Percentiles rank a stretch among this genome's conserved stretches.
Evolutionary conservation across 2,113 vertebrate species (phyloP).

Genomic region (Emydocephalus ijimae): DNA sequence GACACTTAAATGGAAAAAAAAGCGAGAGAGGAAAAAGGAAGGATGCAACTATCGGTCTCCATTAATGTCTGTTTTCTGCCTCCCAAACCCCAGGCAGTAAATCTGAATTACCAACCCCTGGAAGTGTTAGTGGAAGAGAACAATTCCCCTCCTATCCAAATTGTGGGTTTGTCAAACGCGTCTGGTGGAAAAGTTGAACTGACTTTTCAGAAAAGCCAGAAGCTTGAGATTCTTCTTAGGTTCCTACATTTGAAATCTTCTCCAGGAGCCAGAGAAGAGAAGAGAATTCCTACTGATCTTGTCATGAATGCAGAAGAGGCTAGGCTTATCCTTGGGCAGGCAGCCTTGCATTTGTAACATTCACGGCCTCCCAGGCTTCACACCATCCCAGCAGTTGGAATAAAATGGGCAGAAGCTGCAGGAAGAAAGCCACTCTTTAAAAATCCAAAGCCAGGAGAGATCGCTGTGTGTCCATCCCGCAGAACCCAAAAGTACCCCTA

Average conservation of each 20-base stretch:
- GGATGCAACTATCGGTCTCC: not conserved
- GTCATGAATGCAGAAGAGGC: not conserved
- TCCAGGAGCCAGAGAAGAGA: not conserved
- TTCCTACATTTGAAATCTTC: not conserved
- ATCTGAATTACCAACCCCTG: not conserved
- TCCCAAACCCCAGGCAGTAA: not conserved
- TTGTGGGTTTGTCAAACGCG: not conserved
- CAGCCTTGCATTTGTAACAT: not conserved
- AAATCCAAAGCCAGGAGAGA: not conserved
- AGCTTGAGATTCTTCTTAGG: not conserved
- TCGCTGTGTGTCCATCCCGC: not conserved
- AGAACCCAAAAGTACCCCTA: not conserved
- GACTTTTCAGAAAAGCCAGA: not conserved
- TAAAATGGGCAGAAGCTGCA: not conserved
- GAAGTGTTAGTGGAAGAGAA: not conserved
- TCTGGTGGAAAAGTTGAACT: not conserved
- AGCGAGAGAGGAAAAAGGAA: not conserved
- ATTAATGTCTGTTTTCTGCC: not conserved
- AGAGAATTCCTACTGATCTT: not conserved
- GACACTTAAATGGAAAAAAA: not conserved
- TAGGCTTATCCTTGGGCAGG: not conserved
- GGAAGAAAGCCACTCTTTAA: not conserved
- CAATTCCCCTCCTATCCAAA: not conserved
- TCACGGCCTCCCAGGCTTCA: not conserved
- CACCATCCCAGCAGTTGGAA: not conserved